Evolutionary conservation across 2,888 invertebrate genomes (phyloP).

Genomic region (Campaea margaritaria): DNA sequence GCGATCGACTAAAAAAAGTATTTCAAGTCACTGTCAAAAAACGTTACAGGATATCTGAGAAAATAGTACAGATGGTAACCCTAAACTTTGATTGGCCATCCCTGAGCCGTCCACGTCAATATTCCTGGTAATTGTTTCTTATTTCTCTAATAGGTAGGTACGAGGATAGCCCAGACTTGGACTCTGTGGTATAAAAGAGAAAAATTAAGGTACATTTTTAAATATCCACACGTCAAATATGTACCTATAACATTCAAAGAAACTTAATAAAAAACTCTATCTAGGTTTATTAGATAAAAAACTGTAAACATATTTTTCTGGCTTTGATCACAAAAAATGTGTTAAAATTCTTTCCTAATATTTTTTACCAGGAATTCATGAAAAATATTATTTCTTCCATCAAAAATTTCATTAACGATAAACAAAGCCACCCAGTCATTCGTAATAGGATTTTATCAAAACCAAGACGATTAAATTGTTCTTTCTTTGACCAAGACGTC

Average conservation of each 20-base stretch:
- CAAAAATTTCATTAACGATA: background rate
- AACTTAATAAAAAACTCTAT: no score
- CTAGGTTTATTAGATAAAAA: no score
- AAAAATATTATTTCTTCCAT: background rate
- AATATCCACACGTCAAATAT: no score
- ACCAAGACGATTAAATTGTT: conserved; percentile 6
- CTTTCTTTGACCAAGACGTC: conserved; percentile 3
- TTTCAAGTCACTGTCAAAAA: no score
- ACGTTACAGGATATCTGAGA: no score
- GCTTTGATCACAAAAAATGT: background rate
- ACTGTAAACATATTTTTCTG: no score
- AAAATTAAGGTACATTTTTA: background rate
- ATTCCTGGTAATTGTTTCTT: conserved; percentile 40
- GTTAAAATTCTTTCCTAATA: background rate
- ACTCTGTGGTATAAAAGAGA: background rate
- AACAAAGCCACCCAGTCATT: conserved; percentile 7
- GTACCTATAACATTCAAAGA: no score
- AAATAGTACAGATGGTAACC: conserved; percentile 11
- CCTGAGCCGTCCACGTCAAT: conserved; percentile 34
- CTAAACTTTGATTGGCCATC: conserved; percentile 42
- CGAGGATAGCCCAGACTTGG: background rate
- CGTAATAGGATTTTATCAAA: conserved; percentile 13
- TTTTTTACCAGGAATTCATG: background rate
- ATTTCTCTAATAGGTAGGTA: conserved; percentile 32
- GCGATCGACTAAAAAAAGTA: background rate